A percentile compares a stretch with the other conserved stretches of the same genome.
phyloP scores from a whole-genome alignment of 2,113 vertebrate genomes.

The Scomber colias region DNA sequence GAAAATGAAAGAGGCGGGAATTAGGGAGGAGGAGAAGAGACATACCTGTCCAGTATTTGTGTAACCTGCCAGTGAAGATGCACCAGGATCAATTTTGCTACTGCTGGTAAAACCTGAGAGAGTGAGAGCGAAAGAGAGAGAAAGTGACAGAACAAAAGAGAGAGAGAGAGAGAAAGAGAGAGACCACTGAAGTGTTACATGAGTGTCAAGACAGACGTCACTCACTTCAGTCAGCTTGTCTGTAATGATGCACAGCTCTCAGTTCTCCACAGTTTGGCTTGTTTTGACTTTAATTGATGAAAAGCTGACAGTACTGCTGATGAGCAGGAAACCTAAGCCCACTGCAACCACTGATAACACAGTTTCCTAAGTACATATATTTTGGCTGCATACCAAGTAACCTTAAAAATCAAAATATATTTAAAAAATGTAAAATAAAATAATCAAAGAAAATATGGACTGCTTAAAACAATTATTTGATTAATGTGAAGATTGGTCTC shows the following conservation, averaged over 20 bases:
- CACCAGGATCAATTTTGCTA: conserved; percentile 98
- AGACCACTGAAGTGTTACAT: not conserved
- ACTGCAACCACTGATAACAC: not conserved
- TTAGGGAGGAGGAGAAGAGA: not conserved
- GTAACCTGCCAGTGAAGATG: conserved; percentile 99
- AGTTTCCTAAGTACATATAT: not conserved
- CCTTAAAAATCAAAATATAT: too few relatives aligned
- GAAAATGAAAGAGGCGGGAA: not conserved
- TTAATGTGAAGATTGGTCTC: too few relatives aligned
- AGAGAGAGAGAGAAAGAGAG: not conserved
- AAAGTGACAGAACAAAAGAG: not conserved
- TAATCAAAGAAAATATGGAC: too few relatives aligned
- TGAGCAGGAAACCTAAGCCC: not conserved
- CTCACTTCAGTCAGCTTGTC: not conserved
- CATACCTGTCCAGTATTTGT: conserved; percentile 96
- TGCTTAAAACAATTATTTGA: too few relatives aligned
- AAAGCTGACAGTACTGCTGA: not conserved
- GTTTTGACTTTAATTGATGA: not conserved
- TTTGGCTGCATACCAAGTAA: too few relatives aligned
- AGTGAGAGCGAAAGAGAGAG: not conserved
- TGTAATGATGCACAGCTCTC: not conserved
- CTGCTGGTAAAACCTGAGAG: conserved; percentile 92
- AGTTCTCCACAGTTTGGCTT: not conserved
- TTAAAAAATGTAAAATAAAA: too few relatives aligned
- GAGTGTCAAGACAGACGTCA: not conserved